Base-by-base conservation (phyloP, 2,113 vertebrate species). In the Pluvialis apricaria region DNA sequence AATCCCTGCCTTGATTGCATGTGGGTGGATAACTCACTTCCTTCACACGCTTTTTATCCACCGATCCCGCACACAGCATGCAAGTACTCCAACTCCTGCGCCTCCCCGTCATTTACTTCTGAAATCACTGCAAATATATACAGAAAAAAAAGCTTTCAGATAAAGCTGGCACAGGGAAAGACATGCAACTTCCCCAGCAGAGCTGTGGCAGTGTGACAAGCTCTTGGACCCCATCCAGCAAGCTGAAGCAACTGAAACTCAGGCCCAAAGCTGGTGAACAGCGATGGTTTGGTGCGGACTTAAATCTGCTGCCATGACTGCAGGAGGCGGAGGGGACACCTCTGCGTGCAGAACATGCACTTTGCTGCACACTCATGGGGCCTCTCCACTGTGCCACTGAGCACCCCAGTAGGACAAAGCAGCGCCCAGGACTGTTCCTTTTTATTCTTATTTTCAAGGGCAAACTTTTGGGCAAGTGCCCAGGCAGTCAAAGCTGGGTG, bases 1-100 rank as follows among this genome's bases (percentile, higher is more conserved):
- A 87, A 68, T 66, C 42, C 38, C 42, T 86, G 76, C 10, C 38
- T 77, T 93, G 79, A 72, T 47, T 81, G 54, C 16, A 16, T 51
- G 92, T 91, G 91, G 88, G 91, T 92, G 89, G 45, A 64, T 91
- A 95, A 66, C 47, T 96, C 66, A 47, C 64, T 94, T 94, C 82
- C 52, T 88, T 95, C 89, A 80, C 73, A 44, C 5, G 6, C 54
- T 94, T 32, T 36, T 91, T 70, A 92, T 55, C 82, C 82, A 66
- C 71, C 26, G 47, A 80, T 94, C 70, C 68, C 0, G 17, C 87
- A 71, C 51, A 82, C 66, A 90, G 79, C 75, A 66, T 61, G 71
- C 0, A 1, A 85, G 32, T 51, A 57, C 58, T 94, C 52, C 70
- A 84, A 25, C 77, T 94, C 71, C 57, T 76, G 73, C 7, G 25